A percentile compares a stretch with the other conserved stretches of the same genome.
phyloP scores from a whole-genome alignment of 2,113 vertebrate species.

The Oceanodroma tethys region DNA sequence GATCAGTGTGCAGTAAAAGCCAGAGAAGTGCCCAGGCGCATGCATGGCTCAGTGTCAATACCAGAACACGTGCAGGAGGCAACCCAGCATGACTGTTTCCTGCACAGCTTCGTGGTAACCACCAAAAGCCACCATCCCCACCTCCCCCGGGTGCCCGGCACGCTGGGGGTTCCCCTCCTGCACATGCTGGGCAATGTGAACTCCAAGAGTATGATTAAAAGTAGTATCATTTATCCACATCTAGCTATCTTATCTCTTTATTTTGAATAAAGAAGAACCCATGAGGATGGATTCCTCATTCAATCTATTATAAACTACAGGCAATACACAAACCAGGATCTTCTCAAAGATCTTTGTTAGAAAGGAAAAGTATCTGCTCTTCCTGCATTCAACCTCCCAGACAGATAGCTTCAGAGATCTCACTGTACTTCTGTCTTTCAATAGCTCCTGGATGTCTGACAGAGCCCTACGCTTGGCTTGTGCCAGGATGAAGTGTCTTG shows the following conservation, averaged over 20 bases:
- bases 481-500: not conserved
- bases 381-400: not conserved
- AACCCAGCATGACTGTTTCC: not conserved
- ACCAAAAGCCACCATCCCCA: not conserved
- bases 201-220: not conserved
- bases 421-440: not conserved
- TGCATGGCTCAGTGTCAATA: rapidly evolving
- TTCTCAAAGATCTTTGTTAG: not conserved
- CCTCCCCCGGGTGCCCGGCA: rapidly evolving
- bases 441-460: not conserved
- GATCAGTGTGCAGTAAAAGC: not conserved
- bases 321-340: not conserved
- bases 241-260: not conserved
- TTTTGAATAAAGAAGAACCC: not conserved
- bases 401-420: not conserved
- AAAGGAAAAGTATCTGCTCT: not conserved
- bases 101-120: not conserved
- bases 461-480: rapidly evolving
- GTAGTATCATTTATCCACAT: not conserved
- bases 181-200: not conserved
- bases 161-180: not conserved
- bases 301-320: not conserved
- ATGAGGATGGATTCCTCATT: not conserved
- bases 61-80: not conserved
- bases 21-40: not conserved